These are phyloP conservation scores for Bostrychus sinensis DNA, from an alignment of 2,113 vertebrate genomes.

Conservation along the genomic window DNA sequence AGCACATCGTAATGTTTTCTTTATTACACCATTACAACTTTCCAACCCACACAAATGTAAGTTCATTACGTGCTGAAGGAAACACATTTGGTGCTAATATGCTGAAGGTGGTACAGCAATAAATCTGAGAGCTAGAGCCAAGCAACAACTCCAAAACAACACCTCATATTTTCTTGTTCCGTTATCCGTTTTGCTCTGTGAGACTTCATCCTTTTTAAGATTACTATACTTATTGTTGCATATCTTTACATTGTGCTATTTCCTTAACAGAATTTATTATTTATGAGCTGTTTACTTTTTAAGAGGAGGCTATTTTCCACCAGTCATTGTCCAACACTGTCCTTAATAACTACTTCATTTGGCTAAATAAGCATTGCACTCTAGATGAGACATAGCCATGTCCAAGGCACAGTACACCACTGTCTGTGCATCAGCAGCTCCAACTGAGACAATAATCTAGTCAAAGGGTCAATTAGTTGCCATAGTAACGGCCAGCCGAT, in stretches of 20 bases:
- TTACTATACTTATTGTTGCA: no score
- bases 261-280: no score
- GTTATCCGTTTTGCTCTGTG: no score
- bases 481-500: conserved; percentile 8
- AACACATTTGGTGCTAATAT: conserved; percentile 28
- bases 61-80: conserved; percentile 15
- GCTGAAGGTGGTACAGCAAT: conserved; percentile 5
- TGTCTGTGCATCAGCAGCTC: neutral
- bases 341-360: no score
- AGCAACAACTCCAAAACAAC: neutral
- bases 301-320: no score
- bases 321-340: no score
- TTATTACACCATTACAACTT: conserved; percentile 11
- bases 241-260: neutral
- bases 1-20: conserved; percentile 15
- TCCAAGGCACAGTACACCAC: neutral
- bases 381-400: neutral
- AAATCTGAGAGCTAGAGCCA: conserved; percentile 5
- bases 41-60: conserved; percentile 7
- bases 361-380: neutral
- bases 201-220: no score
- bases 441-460: neutral
- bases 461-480: conserved; percentile 24
- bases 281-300: no score
- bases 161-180: neutral